phyloP scores from a whole-genome alignment of 53 echinoderm and acorn worm genomes.

The Glandiceps talaboti region DNA sequence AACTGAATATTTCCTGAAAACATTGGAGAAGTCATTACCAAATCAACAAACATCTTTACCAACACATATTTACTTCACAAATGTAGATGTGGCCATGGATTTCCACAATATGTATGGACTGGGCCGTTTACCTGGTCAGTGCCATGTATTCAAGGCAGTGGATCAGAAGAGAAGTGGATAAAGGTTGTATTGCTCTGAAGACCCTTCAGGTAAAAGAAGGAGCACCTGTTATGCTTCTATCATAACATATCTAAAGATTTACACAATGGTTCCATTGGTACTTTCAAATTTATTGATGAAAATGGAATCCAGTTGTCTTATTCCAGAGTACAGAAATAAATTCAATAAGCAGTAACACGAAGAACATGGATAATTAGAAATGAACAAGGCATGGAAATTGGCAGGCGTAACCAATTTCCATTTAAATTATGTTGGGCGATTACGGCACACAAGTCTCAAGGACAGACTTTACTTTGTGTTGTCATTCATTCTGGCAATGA shows the following conservation, averaged over 20 bases:
- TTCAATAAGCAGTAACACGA: constrained; percentile 6
- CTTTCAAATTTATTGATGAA: constrained; percentile 18
- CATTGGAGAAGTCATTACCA: not conserved
- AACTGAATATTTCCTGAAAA: not conserved
- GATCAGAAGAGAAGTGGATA: not conserved
- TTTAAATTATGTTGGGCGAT: constrained; percentile 17
- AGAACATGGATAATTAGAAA: constrained; percentile 7
- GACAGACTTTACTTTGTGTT: constrained; percentile 18
- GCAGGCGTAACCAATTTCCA: constrained; percentile 20
- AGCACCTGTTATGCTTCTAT: constrained; percentile 26
- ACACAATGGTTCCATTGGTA: constrained; percentile 22
- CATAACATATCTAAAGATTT: constrained; percentile 17
- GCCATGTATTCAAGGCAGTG: not conserved
- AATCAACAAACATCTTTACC: not conserved
- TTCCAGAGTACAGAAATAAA: not conserved
- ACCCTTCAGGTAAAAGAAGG: constrained; percentile 11
- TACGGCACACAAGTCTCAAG: constrained; percentile 26
- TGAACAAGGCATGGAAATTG: constrained; percentile 4
- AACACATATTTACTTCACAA: not conserved
- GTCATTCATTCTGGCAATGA: constrained; percentile 11
- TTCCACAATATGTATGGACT: not conserved
- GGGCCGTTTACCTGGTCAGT: not conserved
- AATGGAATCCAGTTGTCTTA: not conserved
- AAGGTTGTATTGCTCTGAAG: constrained; percentile 9
- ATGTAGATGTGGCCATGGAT: not conserved